These are phyloP conservation scores for Strix uralensis DNA, from an alignment of 2,113 vertebrate genomes.

Conservation along the genomic window DNA sequence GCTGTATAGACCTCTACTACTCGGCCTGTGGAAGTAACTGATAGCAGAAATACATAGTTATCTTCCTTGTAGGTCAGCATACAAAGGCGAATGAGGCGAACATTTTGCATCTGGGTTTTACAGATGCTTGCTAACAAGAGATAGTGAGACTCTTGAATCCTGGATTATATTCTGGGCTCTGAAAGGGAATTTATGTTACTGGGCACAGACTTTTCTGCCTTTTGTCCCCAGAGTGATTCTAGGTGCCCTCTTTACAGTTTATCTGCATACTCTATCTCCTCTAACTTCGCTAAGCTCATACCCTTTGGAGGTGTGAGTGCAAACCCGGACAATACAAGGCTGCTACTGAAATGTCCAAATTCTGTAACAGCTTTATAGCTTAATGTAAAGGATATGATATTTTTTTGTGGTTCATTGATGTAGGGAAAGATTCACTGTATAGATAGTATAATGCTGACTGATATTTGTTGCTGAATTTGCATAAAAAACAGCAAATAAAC, in stretches of 20 bases:
- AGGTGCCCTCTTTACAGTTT: neutral
- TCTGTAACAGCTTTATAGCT: neutral
- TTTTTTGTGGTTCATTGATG: neutral
- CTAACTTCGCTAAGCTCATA: neutral
- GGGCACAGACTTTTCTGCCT: neutral
- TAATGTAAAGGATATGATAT: neutral
- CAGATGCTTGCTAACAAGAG: neutral
- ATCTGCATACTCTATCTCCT: neutral
- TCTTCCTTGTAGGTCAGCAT: slow-evolving; percentile 46
- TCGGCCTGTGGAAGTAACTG: neutral
- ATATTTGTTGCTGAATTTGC: neutral
- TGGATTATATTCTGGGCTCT: neutral
- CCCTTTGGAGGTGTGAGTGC: neutral
- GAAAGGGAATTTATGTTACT: neutral
- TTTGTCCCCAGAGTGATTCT: neutral
- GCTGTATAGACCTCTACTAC: neutral
- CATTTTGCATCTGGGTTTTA: slow-evolving; percentile 19
- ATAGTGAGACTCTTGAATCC: neutral
- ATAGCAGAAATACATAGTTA: slow-evolving; percentile 16
- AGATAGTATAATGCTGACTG: neutral
- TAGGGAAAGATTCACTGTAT: neutral
- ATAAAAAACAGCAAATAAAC: neutral
- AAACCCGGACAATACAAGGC: neutral
- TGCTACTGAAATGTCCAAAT: neutral
- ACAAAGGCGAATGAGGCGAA: neutral